Base-by-base conservation (phyloP, 2,113 vertebrate species). In the Gymnogyps californianus region DNA sequence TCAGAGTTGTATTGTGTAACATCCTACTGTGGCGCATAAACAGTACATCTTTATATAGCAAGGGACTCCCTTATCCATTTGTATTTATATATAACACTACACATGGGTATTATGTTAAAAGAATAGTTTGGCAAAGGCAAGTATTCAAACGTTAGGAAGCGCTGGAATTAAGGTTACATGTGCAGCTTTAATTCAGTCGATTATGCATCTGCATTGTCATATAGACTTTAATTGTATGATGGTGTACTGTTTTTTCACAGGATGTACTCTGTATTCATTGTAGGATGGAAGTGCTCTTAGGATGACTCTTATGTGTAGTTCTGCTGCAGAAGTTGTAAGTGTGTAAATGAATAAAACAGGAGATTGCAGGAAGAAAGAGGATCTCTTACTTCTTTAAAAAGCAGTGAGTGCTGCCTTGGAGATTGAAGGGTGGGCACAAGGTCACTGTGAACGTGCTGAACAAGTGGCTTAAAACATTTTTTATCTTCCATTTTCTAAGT, bases 1-100 rank as follows among this genome's bases (percentile, higher is more conserved):
- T 79, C 24, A 61, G 87, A 67, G 51, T 2, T 92, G 66, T 42
- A 95, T 96, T 96, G 91, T 94, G 93, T 87, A 90, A 93, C 88
- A 95, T 96, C 95, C 95, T 97, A 85, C 96, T 83, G 80, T 80
- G n/a, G 65, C 77, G 77, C 74, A 62, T 69, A 91, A 96, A 71
- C 89, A 87, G 38, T 83, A 65, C 61, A 34, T 87, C 92, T 94
- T 94, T 84, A 93, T 93, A 95, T 90, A 97, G 94, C 69, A 94
- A 89, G 89, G 58, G 89, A 91, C 71, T 93, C 75, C 75, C 92
- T 89, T 74, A 71, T 21, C 80, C 66, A 66, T 74, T 87, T 32
- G 8, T 47, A 51, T 92, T 82, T 95, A 82, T 89, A 91, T 79
- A 79, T 67, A 95, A 78, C 18, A 55, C 65, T 79, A 36, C 49